Evolutionary conservation across 2,113 vertebrate genomes (phyloP).

Genomic region (Centropus bengalensis): DNA sequence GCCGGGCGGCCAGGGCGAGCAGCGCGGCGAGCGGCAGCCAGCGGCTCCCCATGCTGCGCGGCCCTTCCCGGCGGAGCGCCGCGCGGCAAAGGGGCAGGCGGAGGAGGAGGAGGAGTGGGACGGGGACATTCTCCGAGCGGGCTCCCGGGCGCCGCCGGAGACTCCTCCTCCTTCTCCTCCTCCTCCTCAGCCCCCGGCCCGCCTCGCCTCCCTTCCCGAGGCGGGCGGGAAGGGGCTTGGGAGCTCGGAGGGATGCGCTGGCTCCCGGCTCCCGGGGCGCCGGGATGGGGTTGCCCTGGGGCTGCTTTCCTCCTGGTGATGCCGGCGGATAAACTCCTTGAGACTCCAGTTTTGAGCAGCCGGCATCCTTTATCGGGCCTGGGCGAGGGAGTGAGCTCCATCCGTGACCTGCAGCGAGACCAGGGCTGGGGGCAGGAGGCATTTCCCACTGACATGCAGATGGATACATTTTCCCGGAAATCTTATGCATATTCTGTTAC

Average conservation of each 20-base stretch:
- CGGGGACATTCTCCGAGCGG: neutral
- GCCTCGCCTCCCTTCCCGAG: neutral
- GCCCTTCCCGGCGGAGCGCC: neutral
- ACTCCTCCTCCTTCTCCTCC: conserved; percentile 61
- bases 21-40: conserved; percentile 28
- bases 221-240: neutral
- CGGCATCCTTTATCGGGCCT: too few species aligned
- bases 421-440: too few species aligned
- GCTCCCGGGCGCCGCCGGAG: neutral
- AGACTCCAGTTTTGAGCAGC: too few species aligned
- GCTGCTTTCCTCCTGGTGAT: too few species aligned
- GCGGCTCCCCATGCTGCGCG: conserved; percentile 65
- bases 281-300: neutral
- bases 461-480: too few species aligned
- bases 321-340: too few species aligned
- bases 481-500: too few species aligned
- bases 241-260: neutral
- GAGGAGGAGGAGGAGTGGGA: neutral
- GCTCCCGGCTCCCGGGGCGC: fast-evolving
- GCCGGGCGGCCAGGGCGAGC: conserved; percentile 15
- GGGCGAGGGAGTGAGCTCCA: too few species aligned
- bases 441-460: too few species aligned
- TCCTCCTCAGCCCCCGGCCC: neutral
- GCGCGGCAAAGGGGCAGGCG: neutral
- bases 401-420: too few species aligned